Base-by-base conservation (phyloP, 2,797 vertebrate species). In the Arremon brunneinucha region DNA sequence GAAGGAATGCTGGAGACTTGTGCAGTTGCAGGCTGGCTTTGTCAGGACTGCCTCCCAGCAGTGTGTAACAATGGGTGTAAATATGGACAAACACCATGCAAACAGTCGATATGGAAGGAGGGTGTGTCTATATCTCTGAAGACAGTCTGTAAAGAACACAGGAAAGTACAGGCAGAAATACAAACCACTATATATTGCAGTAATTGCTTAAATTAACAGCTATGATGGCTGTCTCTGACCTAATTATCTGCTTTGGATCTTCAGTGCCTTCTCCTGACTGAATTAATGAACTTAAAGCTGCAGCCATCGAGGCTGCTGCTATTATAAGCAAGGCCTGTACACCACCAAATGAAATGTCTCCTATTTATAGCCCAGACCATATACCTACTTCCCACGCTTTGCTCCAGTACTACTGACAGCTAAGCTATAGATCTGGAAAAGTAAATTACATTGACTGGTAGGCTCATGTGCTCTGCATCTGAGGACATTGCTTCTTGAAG, bases 381-480 rank as follows among this genome's bases (percentile, higher is more conserved):
- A 59, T 41, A 30, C 55, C 41, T 67, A 11, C 63, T 89, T 75
- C 90, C 50, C 21, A 10, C 43, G 8, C 53, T 90, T 76, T 47
- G 35, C 56, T 88, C 32, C 69, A 35, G n/a, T 68, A 9, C 32
- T 83, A 16, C 85, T 92, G 87, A 32, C 0, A 93, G 70, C 50
- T 81, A 47, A 91, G 27, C 62, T 92, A 41, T 75, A 81, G 87
- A 81, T 85, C 65, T 88, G 89, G 65, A 72, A 92, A 72, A 92
- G 62, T 47, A 91, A 72, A 75, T 69, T 62, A 23, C 12, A 22
- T 32, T 83, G 69, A 37, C 76, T 24, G 55, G 62, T 52, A 83
- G 44, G 20, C 34, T 86, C 4, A 0, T 71, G 35, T 64, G 53
- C 49, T 46, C 71, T 89, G 63, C 60, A 28, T 52, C 60, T 49